Evolutionary conservation across 2,888 invertebrate genomes (phyloP), one percentile per base, ranked within the genome.

Genomic region (Stratiomys singularior): DNA sequence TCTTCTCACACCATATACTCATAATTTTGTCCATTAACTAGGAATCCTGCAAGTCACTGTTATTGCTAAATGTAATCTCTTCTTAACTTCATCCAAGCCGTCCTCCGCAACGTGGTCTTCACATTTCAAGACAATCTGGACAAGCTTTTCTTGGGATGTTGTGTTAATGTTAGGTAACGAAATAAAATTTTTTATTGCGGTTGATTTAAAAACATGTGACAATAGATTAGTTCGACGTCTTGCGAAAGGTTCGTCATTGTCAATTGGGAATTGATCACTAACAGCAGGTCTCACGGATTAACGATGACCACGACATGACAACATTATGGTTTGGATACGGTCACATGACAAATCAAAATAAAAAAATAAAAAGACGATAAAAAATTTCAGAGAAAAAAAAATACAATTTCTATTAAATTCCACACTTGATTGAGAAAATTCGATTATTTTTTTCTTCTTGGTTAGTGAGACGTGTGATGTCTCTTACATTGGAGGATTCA

Each of bases 341-440:
- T 66, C 37, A 66, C 18, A 66, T 66, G 66, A 66, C 66, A 66
- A 66, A 66, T 66, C 66, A 66, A 66, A 37, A 66, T 25, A n/a
- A n/a, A n/a, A n/a, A n/a, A n/a, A n/a, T n/a, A n/a, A n/a, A n/a
- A n/a, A n/a, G n/a, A n/a, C n/a, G n/a, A n/a, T n/a, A n/a, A n/a
- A n/a, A n/a, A n/a, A n/a, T n/a, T n/a, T n/a, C n/a, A n/a, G n/a
- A n/a, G n/a, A n/a, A n/a, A n/a, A n/a, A n/a, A n/a, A n/a, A n/a
- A 66, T 66, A 37, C 28, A 28, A n/a, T 28, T 58, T 25, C 27
- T 30, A 27, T 28, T 3, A 37, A 66, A 66, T 66, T 66, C 66
- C 37, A 37, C 37, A 66, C 37, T 27, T 66, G 66, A 66, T 66
- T 66, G 66, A 37, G 66, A 66, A 66, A 63, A 66, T 28, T 66